phyloP scores from a whole-genome alignment of 2,797 vertebrate genomes.

The Thalassophryne amazonica region DNA sequence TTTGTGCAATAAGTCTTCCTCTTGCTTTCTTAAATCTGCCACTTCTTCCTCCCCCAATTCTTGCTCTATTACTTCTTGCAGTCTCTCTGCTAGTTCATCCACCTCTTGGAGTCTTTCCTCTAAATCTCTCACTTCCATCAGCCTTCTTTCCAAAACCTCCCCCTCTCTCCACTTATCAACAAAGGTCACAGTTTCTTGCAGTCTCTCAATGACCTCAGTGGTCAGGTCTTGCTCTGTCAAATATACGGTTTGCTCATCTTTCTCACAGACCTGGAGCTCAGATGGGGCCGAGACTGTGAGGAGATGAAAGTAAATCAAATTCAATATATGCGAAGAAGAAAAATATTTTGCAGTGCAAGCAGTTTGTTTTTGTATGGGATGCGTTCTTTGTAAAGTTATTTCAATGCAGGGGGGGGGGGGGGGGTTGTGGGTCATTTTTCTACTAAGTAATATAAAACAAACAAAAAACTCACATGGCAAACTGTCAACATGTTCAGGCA shows the following conservation, averaged over 20 bases:
- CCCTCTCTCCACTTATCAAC: constrained; percentile 47
- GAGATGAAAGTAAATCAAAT: constrained; percentile 3
- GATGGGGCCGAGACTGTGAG: constrained; percentile 32
- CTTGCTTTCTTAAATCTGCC: constrained; percentile 35
- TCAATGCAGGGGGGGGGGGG: not conserved
- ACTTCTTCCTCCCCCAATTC: constrained; percentile 54
- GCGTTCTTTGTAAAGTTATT: not conserved
- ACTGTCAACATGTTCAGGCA: constrained; percentile 12
- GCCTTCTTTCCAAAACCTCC: constrained; percentile 44
- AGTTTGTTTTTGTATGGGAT: not conserved
- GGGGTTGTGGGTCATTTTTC: not conserved
- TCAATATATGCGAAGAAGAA: too few relatives aligned
- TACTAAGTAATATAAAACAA: not conserved
- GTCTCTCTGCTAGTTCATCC: constrained; percentile 52
- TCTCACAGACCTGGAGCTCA: constrained; percentile 19
- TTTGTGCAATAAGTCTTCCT: constrained; percentile 2
- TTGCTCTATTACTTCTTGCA: constrained; percentile 56
- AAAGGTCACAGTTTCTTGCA: constrained; percentile 26
- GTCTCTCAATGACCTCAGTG: constrained; percentile 24
- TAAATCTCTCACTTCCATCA: constrained; percentile 64
- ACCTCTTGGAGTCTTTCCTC: constrained; percentile 65
- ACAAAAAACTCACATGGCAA: constrained; percentile 51
- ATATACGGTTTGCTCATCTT: constrained; percentile 18
- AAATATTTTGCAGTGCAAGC: not conserved
- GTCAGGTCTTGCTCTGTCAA: constrained; percentile 9